Conservation (phyloP, 2,797 vertebrate species). For the Carapus acus region DNA sequence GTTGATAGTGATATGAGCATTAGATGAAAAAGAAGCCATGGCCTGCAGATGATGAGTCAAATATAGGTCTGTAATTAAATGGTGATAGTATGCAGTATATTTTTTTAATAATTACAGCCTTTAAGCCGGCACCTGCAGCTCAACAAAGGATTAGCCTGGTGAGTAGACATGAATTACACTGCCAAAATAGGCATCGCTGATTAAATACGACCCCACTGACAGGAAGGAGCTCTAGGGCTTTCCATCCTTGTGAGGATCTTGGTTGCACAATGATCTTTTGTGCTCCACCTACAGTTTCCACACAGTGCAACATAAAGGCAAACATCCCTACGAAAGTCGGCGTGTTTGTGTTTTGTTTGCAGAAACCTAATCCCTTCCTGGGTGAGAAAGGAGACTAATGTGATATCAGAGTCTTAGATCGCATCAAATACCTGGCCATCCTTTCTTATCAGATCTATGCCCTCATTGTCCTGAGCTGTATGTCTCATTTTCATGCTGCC, state of each 20-base stretch:
- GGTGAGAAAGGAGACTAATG: no score
- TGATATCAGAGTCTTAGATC: no score
- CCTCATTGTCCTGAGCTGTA: conserved; percentile 5
- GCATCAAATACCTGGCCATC: no score
- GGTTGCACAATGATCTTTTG: no score
- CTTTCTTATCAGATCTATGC: conserved; percentile 24
- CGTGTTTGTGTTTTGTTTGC: no score
- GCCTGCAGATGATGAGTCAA: conserved; percentile 8
- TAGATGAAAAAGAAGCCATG: conserved; percentile 20
- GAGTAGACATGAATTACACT: conserved; percentile 3
- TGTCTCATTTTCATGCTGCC: conserved; percentile 1
- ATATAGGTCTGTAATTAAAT: conserved; percentile 30
- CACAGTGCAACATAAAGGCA: no score
- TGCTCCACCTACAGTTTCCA: no score
- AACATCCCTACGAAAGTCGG: no score
- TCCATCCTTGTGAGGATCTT: no score
- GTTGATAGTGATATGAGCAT: no score
- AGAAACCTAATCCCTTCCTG: no score
- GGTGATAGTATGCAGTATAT: conserved; percentile 17
- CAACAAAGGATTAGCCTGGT: not conserved
- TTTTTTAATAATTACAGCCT: conserved; percentile 35
- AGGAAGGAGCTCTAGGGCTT: not conserved
- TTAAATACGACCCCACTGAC: not conserved
- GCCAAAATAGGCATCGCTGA: no score
- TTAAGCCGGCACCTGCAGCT: conserved; percentile 31